Percentiles rank a stretch among this genome's conserved stretches.
Conservation (phyloP, 2,797 vertebrate genomes). For the Fringilla coelebs region DNA sequence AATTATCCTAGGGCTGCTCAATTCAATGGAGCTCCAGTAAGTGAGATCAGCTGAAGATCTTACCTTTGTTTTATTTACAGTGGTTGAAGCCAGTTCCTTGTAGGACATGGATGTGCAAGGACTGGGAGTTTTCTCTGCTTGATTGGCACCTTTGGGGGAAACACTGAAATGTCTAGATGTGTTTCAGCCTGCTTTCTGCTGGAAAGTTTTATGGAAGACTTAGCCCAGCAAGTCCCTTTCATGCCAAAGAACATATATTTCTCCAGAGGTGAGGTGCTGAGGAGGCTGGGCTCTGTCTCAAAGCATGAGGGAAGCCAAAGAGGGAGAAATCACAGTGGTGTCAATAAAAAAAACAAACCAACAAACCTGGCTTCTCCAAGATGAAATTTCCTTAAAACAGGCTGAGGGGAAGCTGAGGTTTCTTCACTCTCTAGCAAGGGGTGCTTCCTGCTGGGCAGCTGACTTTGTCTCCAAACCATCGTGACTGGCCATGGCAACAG, state of each 20-base stretch:
- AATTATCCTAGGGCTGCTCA: background rate
- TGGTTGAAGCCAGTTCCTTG: background rate
- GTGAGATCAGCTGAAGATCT: background rate
- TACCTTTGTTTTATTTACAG: slow-evolving; percentile 19
- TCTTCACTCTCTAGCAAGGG: background rate
- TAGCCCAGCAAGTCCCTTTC: background rate
- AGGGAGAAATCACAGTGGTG: background rate
- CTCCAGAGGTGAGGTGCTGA: background rate
- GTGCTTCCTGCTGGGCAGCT: background rate
- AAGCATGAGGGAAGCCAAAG: background rate
- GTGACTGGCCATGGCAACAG: fast-evolving
- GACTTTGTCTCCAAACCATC: background rate
- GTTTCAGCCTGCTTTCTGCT: background rate
- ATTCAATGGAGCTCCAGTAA: slow-evolving; percentile 4
- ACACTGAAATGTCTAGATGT: background rate
- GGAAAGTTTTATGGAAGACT: background rate
- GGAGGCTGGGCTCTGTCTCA: background rate
- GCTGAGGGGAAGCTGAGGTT: background rate
- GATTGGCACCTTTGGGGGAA: background rate
- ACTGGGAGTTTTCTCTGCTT: background rate
- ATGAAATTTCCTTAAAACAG: background rate
- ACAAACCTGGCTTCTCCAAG: background rate
- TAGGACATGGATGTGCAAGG: background rate
- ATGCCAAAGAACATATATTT: background rate
- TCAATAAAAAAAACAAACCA: background rate